Percentiles rank a stretch among this genome's conserved stretches.
phyloP scores from a whole-genome alignment of 2,888 invertebrate genomes.

The Erannis defoliaria region DNA sequence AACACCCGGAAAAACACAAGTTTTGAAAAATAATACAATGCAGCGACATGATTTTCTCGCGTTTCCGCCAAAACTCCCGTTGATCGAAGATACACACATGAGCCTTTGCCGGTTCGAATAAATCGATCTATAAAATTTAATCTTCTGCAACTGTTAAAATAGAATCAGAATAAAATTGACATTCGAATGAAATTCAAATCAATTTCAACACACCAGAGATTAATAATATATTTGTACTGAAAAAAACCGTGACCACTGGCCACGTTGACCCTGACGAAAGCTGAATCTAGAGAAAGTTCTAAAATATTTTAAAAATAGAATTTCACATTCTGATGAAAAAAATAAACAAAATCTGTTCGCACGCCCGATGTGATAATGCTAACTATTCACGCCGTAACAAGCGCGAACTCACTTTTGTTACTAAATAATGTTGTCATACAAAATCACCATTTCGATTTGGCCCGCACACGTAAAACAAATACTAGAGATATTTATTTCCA shows the following conservation, averaged over 20 bases:
- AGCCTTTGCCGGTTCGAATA: too few relatives aligned
- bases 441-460: constrained; percentile 46
- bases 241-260: too few relatives aligned
- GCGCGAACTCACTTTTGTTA: constrained; percentile 62
- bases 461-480: constrained; percentile 27
- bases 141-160: background rate
- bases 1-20: too few relatives aligned
- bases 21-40: too few relatives aligned
- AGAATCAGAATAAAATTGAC: background rate
- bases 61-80: too few relatives aligned
- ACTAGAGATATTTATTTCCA: background rate
- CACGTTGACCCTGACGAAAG: constrained; percentile 66
- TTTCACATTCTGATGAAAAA: constrained; percentile 44
- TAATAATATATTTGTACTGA: constrained; percentile 45
- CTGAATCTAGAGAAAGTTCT: constrained; percentile 72
- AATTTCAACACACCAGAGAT: constrained; percentile 4
- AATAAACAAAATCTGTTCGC: constrained; percentile 62
- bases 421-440: constrained; percentile 65
- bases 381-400: constrained; percentile 59
- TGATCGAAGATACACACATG: too few relatives aligned
- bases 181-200: constrained; percentile 27
- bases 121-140: background rate
- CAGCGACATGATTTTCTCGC: too few relatives aligned
- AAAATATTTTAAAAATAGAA: constrained; percentile 54
- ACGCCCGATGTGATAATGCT: constrained; percentile 71